Base-by-base conservation (phyloP, 2,113 vertebrate genomes). In the Hystrix brachyura region DNA sequence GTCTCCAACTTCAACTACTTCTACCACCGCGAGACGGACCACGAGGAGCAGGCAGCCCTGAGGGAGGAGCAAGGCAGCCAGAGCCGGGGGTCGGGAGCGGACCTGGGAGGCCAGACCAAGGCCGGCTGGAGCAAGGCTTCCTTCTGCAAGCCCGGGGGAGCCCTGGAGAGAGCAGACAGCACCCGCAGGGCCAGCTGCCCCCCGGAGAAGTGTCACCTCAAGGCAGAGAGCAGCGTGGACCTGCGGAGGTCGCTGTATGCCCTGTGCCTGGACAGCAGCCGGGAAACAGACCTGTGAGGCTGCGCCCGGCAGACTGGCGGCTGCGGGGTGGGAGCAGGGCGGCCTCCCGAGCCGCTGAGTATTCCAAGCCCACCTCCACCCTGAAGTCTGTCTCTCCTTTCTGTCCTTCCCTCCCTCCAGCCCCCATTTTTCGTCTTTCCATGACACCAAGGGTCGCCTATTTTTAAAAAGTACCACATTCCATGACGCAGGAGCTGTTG, bases 1-100 rank as follows among this genome's bases (percentile, higher is more conserved):
- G 99, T 99, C 0, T 99, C 99, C 97, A 99, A 99, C 98, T 99
- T 99, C 98, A 99, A 99, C 97, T 99, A 99, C 98, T 99, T 99
- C 98, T 99, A 99, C 97, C 99, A 99, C 97, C 97, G 99, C 1
- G 99, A 99, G 97, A 99, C 99, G 0, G 99, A 99, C 96, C 99
- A 99, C 0, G 99, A 99, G 62, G 98, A 99, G 60, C 99, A 99
- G 97, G 98, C 98, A 1, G 80, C 98, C 5, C 98, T 99, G 79
- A 99, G 99, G 95, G 99, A 99, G 0, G 99, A 99, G 5, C 98
- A 98, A 14, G 97, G 97, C 29, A 98, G 98, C 79, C 97, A 96
- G 48, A 97, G 96, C 51, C 99, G 98, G 38, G 98, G 98, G 2
- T 27, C 18, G 0, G 98, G 94, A 15, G 98, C 96, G 15, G 98